phyloP scores from a whole-genome alignment of 2,797 vertebrate genomes.

The Alca torda region DNA sequence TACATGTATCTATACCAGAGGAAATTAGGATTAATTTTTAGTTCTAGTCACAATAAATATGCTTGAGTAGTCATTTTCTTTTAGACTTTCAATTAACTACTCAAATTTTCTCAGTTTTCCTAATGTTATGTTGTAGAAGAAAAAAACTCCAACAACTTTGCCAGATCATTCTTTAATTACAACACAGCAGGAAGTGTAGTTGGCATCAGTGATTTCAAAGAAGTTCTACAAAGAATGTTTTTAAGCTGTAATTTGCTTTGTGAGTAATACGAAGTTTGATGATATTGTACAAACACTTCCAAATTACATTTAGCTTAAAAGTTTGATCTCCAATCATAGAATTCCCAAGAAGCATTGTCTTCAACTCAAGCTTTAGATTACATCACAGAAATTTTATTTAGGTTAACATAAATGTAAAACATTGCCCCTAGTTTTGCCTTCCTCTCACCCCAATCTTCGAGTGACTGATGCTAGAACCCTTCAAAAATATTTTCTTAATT shows the following conservation, averaged over 20 bases:
- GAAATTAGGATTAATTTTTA: not conserved
- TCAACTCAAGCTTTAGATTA: not conserved
- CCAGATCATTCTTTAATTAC: not conserved
- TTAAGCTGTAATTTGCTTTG: not conserved
- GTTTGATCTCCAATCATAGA: not conserved
- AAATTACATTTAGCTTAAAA: not conserved
- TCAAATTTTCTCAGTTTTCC: not conserved
- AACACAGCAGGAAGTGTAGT: not conserved
- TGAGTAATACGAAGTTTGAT: not conserved
- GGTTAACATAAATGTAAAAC: not conserved
- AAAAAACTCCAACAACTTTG: not conserved
- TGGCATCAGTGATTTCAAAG: not conserved
- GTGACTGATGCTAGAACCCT: not conserved
- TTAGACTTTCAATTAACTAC: not conserved
- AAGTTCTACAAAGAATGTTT: not conserved
- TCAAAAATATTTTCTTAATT: not conserved
- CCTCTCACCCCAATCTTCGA: not conserved
- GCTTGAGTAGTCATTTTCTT: not conserved
- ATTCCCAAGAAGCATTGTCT: not conserved
- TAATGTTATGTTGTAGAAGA: not conserved
- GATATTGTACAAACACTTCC: not conserved
- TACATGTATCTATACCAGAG: not conserved
- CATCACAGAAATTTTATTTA: not conserved
- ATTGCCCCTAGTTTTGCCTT: not conserved
- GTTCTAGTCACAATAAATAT: not conserved